Percentiles rank a stretch among this genome's conserved stretches.
These are phyloP conservation scores for Chaitophorus viminalis DNA, from an alignment of 2,888 invertebrate genomes.

Conservation along the genomic window DNA sequence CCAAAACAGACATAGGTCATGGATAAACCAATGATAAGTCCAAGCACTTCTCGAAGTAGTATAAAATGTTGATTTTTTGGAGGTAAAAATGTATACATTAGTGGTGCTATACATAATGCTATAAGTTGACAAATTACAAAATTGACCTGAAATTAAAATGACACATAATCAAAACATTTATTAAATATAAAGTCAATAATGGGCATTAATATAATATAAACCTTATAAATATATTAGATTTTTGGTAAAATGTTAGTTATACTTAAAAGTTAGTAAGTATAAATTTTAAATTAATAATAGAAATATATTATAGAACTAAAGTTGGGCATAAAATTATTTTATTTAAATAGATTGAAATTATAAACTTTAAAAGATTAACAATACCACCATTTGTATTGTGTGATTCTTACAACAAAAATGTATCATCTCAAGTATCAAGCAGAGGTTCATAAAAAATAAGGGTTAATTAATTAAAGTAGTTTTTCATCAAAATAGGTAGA, in stretches of 20 bases:
- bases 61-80: conserved; percentile 74
- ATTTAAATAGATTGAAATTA: too few relatives aligned
- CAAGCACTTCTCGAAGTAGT: conserved; percentile 80
- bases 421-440: too few relatives aligned
- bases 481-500: too few relatives aligned
- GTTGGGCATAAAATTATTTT: too few relatives aligned
- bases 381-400: too few relatives aligned
- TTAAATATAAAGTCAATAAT: conserved; percentile 39
- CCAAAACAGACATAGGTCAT: conserved; percentile 92
- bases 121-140: conserved; percentile 84
- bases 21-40: conserved; percentile 79
- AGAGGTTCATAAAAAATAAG: too few relatives aligned
- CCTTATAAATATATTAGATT: background rate
- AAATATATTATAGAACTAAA: background rate
- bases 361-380: too few relatives aligned
- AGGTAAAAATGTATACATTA: conserved; percentile 81
- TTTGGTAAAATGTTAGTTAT: background rate
- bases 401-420: too few relatives aligned
- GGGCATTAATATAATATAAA: background rate
- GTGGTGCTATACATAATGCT: conserved; percentile 81
- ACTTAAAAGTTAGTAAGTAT: background rate
- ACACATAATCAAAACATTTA: conserved; percentile 31
- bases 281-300: background rate
- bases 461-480: too few relatives aligned
- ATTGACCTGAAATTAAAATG: conserved; percentile 76